Evolutionary conservation across 2,888 invertebrate species (phyloP), one percentile per base, ranked within the genome.

Genomic region (Drosophila tripunctata): DNA sequence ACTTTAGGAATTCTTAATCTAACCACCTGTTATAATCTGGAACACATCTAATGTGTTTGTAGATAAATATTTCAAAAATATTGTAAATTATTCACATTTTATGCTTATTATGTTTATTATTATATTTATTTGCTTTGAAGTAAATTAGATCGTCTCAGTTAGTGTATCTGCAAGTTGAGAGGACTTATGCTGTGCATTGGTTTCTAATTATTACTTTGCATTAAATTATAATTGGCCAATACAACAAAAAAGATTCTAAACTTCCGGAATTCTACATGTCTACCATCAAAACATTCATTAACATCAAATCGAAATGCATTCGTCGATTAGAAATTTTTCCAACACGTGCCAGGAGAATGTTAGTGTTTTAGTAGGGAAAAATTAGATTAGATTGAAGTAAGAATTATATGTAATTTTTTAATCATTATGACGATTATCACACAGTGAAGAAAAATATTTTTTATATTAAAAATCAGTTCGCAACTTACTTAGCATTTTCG

Each of bases 271-370:
- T 12, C 36, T 14, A 19, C 30, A 41, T 43, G 45, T 21, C 6
- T 14, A 7, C 30, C 12, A 38, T n/a, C 50, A 24, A 3, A 31
- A 7, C 8, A 14, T 12, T 24, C 3, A 35, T 15, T 40, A 30
- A 24, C 15, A 15, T 10, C 8, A 44, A 40, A 64, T 14, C 45
- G 30, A 65, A 67, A 41, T 67, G 45, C 61, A 61, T 54, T 66
- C 2, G 1, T 6, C 6, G 17, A 40, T 31, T 54, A 44, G 31
- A 14, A 22, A 43, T 5, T 15, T 43, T 1, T 4, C 3, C 14
- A 41, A 14, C 22, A 14, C 15, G 14, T 24, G 10, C 4, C 8
- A 24, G 22, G 7, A 12, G n/a, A 22, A 22, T 41, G 8, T 14
- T 7, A 1, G 8, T 8, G 22, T 27, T 10, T 27, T 27, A 15